These are phyloP conservation scores for Drosophila borborema DNA, from an alignment of 2,888 invertebrate species.

Conservation along the genomic window DNA sequence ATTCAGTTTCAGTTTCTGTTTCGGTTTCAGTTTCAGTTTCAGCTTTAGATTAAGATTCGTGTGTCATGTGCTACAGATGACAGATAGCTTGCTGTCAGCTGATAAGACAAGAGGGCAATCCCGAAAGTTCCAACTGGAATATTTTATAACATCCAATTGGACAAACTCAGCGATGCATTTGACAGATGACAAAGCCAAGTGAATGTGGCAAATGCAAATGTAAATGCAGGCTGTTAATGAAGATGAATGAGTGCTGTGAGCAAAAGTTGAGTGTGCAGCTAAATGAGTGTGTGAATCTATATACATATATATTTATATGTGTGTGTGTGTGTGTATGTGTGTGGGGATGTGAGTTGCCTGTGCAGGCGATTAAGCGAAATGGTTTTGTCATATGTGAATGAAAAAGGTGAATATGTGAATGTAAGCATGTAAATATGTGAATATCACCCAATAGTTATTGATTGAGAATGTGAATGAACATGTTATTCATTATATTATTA, in stretches of 20 bases:
- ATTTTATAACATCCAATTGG: slow-evolving; percentile 3
- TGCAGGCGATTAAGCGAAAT: not conserved
- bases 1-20: slow-evolving; percentile 9
- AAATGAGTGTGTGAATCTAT: slow-evolving; percentile 12
- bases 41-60: not conserved
- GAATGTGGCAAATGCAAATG: slow-evolving; percentile 63
- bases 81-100: slow-evolving; percentile 40
- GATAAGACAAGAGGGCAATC: slow-evolving; percentile 44
- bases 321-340: no score
- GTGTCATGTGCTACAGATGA: slow-evolving; percentile 28
- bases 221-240: slow-evolving; percentile 59
- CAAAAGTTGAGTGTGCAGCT: slow-evolving; percentile 21
- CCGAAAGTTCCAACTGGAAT: slow-evolving; percentile 17
- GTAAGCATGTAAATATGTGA: not conserved
- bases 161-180: slow-evolving; percentile 56
- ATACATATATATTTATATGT: not conserved
- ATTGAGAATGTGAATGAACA: not conserved
- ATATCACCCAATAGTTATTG: not conserved
- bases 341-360: not conserved
- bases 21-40: not conserved
- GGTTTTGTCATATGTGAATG: not conserved
- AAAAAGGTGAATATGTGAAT: not conserved
- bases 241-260: slow-evolving; percentile 63
- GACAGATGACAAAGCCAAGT: slow-evolving; percentile 70
- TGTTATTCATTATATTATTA: no score